Evolutionary conservation across 2,888 invertebrate genomes (phyloP), one percentile per base, ranked within the genome.

Genomic region (Abrostola tripartita): DNA sequence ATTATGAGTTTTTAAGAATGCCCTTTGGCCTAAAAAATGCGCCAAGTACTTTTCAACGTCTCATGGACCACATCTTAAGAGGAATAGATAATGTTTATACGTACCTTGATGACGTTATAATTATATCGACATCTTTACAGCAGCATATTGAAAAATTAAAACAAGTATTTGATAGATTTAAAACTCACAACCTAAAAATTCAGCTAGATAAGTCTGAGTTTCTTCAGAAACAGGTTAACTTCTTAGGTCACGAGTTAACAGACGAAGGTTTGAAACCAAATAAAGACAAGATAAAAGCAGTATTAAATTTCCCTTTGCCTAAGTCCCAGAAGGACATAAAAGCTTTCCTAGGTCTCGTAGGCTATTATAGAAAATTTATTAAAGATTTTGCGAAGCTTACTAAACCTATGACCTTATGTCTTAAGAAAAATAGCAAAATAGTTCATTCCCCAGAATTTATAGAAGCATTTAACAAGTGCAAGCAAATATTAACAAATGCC

Each of bases 331-430:
- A 58, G 5, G 75, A 81, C 57, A 81, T 84, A 0, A 80, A 82
- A 78, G 54, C 65, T n/a, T 90, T 90, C 61, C 44, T 88, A 35
- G 88, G 88, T 9, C 50, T 90, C 38, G 44, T 82, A 5, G 85
- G 88, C 2, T 88, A 88, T 60, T 89, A 90, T 44, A 38, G 87
- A n/a, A 81, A 81, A 60, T 90, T 90, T 57, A 58, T 89, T 8
- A 51, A 68, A 59, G 61, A 82, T 11, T 88, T 82, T 50, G 52
- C 61, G 37, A 60, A 71, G 10, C 37, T 75, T 0, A 74, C 75
- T 0, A 66, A 68, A 58, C 76, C 72, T 0, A 12, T 75, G 11
- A 72, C 72, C 12, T n/a, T 36, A 6, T 44, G 51, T 11, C 59
- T 59, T 8, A 50, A 40, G 65, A 75, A 75, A 56, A 71, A 74